A percentile compares a stretch with the other conserved stretches of the same genome.
Evolutionary conservation across 1,140 invertebrate genomes (phyloP).

Genomic region (Hermetia illucens): DNA sequence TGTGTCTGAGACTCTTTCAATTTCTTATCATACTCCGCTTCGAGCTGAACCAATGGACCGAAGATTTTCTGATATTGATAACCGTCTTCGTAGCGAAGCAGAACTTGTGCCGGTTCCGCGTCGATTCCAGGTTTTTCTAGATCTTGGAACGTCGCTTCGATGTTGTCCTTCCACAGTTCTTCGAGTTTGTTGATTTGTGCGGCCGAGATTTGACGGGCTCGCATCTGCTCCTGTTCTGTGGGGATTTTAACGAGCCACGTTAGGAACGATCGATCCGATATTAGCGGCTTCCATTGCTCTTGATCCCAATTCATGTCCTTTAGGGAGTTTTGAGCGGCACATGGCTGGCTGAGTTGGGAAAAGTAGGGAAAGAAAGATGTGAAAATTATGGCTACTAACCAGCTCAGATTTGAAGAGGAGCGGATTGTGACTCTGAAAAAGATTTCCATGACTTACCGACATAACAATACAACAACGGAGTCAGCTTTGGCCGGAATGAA

Average conservation of each 20-base stretch:
- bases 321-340: constrained; percentile 87
- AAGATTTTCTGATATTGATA: constrained; percentile 99
- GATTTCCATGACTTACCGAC: constrained; percentile 40
- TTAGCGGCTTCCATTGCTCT: constrained; percentile 97
- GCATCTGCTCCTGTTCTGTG: constrained; percentile 86
- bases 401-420: not conserved
- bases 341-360: constrained; percentile 80
- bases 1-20: constrained; percentile 97
- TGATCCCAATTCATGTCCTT: constrained; percentile 99
- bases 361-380: too few species aligned
- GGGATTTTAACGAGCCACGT: constrained; percentile 95
- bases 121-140: constrained; percentile 95
- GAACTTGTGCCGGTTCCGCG: constrained; percentile 91
- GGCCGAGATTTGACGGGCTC: constrained; percentile 89
- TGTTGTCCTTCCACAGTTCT: constrained; percentile 97
- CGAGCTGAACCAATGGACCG: constrained; percentile 90
- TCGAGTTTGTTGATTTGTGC: constrained; percentile 96
- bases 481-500: constrained; percentile 99
- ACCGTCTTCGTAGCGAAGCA: constrained; percentile 92
- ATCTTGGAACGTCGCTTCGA: constrained; percentile 94
- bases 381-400: not conserved
- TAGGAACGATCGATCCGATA: constrained; percentile 88
- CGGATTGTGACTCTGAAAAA: not conserved
- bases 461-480: constrained; percentile 95
- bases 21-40: constrained; percentile 97